phyloP scores from a whole-genome alignment of 2,113 vertebrate species.

The Synodontis membranacea region DNA sequence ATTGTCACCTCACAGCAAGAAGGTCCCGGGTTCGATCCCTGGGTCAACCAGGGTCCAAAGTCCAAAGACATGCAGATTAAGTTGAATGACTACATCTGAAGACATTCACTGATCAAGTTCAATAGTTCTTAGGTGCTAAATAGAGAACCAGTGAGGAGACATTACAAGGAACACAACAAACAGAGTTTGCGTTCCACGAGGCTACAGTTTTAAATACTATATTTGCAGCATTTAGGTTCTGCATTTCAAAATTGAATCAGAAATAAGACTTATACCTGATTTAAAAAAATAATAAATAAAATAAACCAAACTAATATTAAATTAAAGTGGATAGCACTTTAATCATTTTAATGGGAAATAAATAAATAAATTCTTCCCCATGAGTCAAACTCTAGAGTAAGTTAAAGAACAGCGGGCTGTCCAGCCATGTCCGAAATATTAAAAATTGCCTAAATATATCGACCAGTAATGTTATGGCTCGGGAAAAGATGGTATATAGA shows the following conservation, averaged over 20 bases:
- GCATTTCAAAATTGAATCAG: neutral
- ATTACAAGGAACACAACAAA: no score
- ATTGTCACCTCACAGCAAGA: no score
- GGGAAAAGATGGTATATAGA: neutral
- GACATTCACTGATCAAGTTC: no score
- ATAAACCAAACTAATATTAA: neutral
- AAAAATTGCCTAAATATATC: neutral
- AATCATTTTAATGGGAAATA: neutral
- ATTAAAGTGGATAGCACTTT: neutral
- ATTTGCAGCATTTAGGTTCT: neutral
- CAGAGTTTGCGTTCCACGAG: no score
- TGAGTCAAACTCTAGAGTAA: neutral
- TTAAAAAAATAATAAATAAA: neutral
- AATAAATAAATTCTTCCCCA: neutral
- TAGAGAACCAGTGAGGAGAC: no score
- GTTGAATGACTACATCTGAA: no score
- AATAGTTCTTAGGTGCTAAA: no score
- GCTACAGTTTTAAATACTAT: no score
- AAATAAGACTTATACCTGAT: neutral
- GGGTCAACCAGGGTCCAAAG: no score
- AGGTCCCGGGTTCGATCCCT: no score
- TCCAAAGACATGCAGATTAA: no score
- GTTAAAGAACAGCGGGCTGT: neutral
- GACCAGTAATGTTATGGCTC: neutral
- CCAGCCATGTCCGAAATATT: neutral